phyloP scores from a whole-genome alignment of 2,888 invertebrate genomes.

The Phortica magna region DNA sequence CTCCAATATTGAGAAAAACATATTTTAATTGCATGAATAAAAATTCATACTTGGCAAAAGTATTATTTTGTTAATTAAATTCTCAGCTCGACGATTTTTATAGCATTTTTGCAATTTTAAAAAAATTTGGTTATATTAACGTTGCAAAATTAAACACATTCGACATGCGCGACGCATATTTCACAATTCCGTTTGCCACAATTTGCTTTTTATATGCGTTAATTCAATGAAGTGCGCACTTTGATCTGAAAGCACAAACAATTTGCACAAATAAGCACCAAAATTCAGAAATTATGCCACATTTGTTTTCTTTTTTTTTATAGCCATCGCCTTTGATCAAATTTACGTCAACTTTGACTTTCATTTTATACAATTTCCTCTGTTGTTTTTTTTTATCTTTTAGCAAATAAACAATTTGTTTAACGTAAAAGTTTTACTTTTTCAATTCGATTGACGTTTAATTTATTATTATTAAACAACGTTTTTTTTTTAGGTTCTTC shows the following conservation, averaged over 20 bases:
- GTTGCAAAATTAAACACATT: no score
- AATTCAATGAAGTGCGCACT: background rate
- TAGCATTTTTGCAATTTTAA: no score
- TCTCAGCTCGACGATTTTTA: background rate
- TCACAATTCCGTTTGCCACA: no score
- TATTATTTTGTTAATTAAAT: background rate
- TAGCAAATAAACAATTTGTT: conserved; percentile 19
- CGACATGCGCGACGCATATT: no score
- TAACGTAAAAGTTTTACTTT: background rate
- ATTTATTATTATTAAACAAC: conserved; percentile 3
- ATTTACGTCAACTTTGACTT: background rate
- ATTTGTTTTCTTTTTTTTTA: background rate
- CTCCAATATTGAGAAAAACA: background rate
- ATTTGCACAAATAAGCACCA: background rate
- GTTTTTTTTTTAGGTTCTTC: conserved; percentile 48
- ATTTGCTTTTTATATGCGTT: no score
- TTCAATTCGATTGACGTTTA: background rate
- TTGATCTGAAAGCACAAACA: background rate
- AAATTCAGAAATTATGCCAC: background rate
- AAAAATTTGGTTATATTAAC: no score
- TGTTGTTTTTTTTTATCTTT: background rate
- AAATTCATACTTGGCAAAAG: background rate
- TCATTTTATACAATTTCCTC: background rate
- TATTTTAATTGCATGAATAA: background rate
- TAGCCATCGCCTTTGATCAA: background rate